phyloP scores from a whole-genome alignment of 2,797 vertebrate species.

The Scolopax rusticola region DNA sequence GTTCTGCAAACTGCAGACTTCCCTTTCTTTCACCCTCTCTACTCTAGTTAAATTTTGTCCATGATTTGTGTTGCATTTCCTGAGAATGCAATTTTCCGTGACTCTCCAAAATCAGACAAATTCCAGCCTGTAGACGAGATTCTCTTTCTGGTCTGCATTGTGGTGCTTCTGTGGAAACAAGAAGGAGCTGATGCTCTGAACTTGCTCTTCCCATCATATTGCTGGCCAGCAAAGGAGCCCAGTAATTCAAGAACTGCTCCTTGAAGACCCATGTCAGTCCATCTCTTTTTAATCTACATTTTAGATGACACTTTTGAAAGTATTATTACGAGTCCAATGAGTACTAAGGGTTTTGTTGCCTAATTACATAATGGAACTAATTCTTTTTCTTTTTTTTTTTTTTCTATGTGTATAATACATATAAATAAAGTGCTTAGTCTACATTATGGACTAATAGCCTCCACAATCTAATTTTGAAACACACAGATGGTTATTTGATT shows the following conservation, averaged over 20 bases:
- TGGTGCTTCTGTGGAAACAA: not conserved
- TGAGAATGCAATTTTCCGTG: not conserved
- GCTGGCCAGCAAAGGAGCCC: not conserved
- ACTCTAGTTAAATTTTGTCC: not conserved
- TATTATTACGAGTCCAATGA: not conserved
- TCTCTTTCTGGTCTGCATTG: not conserved
- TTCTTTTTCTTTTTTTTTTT: not conserved
- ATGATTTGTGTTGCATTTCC: not conserved
- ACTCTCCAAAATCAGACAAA: not conserved
- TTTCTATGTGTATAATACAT: not conserved
- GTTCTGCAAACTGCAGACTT: not conserved
- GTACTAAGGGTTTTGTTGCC: not conserved
- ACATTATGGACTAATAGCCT: conserved; percentile 57
- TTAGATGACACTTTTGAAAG: not conserved
- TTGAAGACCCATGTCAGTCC: not conserved
- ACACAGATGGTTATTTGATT: conserved; percentile 71
- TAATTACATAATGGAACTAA: conserved; percentile 23
- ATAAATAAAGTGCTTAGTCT: conserved; percentile 62
- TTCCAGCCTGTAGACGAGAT: not conserved
- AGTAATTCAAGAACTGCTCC: not conserved
- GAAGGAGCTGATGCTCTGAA: not conserved
- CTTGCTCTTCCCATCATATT: not conserved
- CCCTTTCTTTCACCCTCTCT: not conserved
- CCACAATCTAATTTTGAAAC: conserved; percentile 61
- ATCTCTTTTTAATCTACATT: not conserved